Evolutionary conservation across 2,888 invertebrate species (phyloP), one percentile per base, ranked within the genome.

Genomic region (Andrena dorsata): DNA sequence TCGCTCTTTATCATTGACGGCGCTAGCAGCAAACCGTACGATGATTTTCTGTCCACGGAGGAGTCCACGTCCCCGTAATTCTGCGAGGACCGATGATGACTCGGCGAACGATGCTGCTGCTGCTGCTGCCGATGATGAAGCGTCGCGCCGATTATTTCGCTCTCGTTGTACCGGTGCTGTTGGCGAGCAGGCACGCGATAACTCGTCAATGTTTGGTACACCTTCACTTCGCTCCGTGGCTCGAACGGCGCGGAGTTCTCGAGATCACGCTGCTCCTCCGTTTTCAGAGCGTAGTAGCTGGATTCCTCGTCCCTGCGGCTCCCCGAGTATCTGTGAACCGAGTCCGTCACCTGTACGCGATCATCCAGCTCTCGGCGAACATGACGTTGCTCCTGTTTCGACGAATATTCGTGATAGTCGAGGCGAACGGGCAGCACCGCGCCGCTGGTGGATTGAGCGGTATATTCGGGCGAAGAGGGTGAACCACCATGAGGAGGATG

Each of bases 391-490:
- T 87, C 86, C n/a, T 86, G 86, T 78, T 71, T 80, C 30, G 53
- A 13, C 6, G 83, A 76, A 75, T 85, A 89, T 10, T 90, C 88
- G 5, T 79, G 76, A 68, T 90, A 91, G 30, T 73, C 61, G 41
- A 82, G 26, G 8, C 80, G 82, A 8, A 70, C 65, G 68, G 87
- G 75, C 23, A 86, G 70, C 58, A 78, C 23, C 69, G 83, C 35
- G 41, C 56, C 56, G 47, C 77, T 78, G 30, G 71, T 74, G 76
- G 80, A 76, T 74, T 86, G 88, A 56, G 86, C 94, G 30, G 90
- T 94, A 94, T 90, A 95, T 94, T 69, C 95, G 94, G 91, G 94
- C 94, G 93, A 95, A 95, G 81, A 94, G 95, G 75, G 94, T 94
- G 94, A 87, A 68, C 80, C 78, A 56, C 76, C 82, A 72, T 84